Conservation (phyloP, 1,140 invertebrate species). For the Zaprionus ghesquierei region DNA sequence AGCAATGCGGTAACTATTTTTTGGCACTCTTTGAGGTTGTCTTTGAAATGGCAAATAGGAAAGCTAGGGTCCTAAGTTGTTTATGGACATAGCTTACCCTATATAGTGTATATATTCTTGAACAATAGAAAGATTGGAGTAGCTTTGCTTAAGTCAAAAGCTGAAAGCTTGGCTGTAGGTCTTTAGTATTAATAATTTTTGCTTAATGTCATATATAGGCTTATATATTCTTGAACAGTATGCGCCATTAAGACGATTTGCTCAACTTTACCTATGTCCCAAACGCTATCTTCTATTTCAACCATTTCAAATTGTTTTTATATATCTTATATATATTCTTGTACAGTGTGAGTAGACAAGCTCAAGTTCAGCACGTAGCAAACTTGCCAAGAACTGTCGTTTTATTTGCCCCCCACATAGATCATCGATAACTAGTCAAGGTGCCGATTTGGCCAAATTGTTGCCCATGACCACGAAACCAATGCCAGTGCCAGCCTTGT, state of each 20-base stretch:
- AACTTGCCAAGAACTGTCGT: neutral
- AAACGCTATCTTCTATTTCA: neutral
- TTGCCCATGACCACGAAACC: conserved; percentile 74
- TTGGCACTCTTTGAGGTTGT: neutral
- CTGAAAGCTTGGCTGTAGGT: no score
- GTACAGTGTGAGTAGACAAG: neutral
- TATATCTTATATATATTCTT: neutral
- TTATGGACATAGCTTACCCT: no score
- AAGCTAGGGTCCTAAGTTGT: neutral
- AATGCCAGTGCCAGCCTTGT: conserved; percentile 69
- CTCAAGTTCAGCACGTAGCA: neutral
- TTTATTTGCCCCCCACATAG: conserved; percentile 19
- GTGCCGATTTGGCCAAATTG: conserved; percentile 58
- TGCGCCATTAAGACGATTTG: neutral
- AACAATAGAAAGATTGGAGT: no score
- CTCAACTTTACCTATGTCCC: neutral
- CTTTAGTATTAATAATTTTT: no score
- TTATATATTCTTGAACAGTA: neutral
- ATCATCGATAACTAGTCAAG: conserved; percentile 36
- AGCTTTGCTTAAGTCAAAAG: no score
- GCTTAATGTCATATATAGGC: no score
- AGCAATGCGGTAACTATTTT: neutral
- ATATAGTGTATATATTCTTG: no score
- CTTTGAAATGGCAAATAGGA: neutral
- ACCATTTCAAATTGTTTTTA: neutral